Conservation (phyloP, 2,113 vertebrate species). For the Elanoides forficatus region DNA sequence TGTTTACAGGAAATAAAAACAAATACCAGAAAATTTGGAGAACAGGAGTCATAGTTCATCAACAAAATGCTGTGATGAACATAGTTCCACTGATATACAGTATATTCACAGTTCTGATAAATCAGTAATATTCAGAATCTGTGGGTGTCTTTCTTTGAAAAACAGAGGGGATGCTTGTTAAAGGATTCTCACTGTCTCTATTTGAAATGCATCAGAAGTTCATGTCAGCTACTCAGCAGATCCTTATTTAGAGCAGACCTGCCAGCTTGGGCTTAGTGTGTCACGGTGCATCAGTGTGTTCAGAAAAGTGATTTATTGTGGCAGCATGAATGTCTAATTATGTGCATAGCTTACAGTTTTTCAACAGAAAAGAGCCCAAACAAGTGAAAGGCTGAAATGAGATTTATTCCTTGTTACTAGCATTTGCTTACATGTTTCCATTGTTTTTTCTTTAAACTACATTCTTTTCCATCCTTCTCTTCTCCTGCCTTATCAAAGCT, state of each 20-base stretch:
- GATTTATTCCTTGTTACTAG: background rate
- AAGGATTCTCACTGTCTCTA: background rate
- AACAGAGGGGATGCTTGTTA: slow-evolving; percentile 33
- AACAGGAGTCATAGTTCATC: background rate
- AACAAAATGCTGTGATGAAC: background rate
- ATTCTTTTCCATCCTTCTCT: background rate
- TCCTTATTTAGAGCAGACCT: slow-evolving; percentile 57
- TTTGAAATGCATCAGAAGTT: slow-evolving; percentile 67
- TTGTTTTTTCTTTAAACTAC: slow-evolving; percentile 34
- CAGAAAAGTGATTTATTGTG: slow-evolving; percentile 67
- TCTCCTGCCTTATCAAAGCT: slow-evolving; percentile 1
- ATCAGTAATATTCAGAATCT: slow-evolving; percentile 8
- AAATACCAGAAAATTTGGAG: background rate
- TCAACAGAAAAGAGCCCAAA: slow-evolving; percentile 35
- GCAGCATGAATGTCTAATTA: slow-evolving; percentile 67
- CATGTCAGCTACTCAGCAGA: slow-evolving; percentile 60
- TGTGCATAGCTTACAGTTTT: slow-evolving; percentile 55
- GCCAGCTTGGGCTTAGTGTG: slow-evolving; percentile 47
- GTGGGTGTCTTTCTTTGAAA: slow-evolving; percentile 20
- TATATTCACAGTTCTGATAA: background rate
- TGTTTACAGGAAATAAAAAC: background rate
- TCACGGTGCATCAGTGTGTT: slow-evolving; percentile 65
- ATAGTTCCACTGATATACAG: background rate
- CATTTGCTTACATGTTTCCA: slow-evolving; percentile 3
- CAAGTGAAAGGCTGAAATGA: slow-evolving; percentile 35